Conservation (phyloP, 2,797 vertebrate species). For the Hydrophis major region DNA sequence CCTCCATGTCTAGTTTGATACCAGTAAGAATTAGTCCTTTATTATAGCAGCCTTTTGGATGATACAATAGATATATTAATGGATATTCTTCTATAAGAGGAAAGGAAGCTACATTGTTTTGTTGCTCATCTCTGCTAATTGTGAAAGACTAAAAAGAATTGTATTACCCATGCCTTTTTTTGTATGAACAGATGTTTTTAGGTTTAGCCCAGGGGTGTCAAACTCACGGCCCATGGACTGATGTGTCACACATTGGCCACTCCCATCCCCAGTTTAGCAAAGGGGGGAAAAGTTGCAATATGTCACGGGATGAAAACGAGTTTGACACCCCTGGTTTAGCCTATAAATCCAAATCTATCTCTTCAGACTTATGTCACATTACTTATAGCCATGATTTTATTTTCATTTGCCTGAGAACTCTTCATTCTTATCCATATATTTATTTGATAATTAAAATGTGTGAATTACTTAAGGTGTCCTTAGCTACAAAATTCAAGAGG, state of each 20-base stretch:
- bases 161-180: not conserved
- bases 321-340: conserved; percentile 19
- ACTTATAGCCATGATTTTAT: conserved; percentile 48
- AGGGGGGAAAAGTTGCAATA: too few relatives aligned
- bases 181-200: conserved; percentile 42
- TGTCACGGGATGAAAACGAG: too few relatives aligned
- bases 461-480: conserved; percentile 49
- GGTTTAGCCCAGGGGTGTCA: conserved; percentile 16
- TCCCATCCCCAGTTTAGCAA: too few relatives aligned
- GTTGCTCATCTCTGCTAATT: not conserved
- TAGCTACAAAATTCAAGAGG: conserved; percentile 41
- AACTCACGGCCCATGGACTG: too few relatives aligned
- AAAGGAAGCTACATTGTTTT: not conserved
- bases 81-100: not conserved
- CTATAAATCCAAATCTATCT: conserved; percentile 49
- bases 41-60: not conserved
- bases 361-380: conserved; percentile 46
- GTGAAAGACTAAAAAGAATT: not conserved
- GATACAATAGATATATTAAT: not conserved
- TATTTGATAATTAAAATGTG: conserved; percentile 66
- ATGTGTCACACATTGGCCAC: too few relatives aligned
- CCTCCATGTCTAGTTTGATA: not conserved
- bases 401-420: conserved; percentile 49
- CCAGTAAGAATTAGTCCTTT: not conserved
- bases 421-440: conserved; percentile 59